These are phyloP conservation scores for Halcyon smyrnensis DNA, from an alignment of 2,797 vertebrate genomes.

Conservation along the genomic window DNA sequence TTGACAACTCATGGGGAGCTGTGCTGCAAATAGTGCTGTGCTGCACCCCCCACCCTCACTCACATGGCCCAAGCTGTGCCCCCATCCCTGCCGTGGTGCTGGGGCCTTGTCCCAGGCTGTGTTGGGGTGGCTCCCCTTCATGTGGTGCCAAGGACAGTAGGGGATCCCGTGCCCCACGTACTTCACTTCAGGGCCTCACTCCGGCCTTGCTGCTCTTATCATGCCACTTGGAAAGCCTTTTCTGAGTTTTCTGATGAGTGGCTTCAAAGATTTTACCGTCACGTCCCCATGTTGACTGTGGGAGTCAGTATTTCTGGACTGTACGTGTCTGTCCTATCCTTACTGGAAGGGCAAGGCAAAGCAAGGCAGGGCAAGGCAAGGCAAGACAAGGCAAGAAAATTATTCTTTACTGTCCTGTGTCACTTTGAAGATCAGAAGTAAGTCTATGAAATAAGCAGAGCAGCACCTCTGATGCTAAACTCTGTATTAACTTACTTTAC, in stretches of 20 bases:
- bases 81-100: background rate
- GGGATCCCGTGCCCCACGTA: background rate
- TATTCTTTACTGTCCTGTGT: background rate
- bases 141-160: accelerated
- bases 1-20: background rate
- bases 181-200: background rate
- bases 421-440: background rate
- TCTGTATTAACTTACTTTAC: background rate
- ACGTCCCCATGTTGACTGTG: background rate
- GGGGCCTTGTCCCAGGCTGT: accelerated
- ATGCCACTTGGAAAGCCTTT: background rate
- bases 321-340: background rate
- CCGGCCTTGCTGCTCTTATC: background rate
- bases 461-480: background rate
- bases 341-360: background rate
- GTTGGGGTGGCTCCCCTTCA: background rate
- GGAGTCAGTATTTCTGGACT: background rate
- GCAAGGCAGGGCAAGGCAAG: background rate
- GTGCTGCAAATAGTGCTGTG: background rate
- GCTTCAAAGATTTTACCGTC: background rate
- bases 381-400: background rate
- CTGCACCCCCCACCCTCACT: background rate
- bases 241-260: accelerated
- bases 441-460: background rate
- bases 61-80: accelerated